Evolutionary conservation across 2,888 invertebrate species (phyloP), one percentile per base, ranked within the genome.

Genomic region (Agonopterix subpropinquella): DNA sequence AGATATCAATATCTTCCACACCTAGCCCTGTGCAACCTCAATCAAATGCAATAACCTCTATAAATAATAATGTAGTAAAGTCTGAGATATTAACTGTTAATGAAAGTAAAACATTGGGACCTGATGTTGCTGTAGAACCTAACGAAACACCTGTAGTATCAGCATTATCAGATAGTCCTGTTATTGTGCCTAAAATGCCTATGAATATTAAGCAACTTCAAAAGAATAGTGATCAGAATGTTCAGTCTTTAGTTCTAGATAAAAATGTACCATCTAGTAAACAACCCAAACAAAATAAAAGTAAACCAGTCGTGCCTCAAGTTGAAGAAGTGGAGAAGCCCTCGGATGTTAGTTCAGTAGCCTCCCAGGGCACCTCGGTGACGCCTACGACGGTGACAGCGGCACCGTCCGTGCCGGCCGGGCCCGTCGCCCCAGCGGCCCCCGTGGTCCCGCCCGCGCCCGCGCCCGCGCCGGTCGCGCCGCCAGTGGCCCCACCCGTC

Each of bases 101-200:
- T 59, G 85, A 86, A 72, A 82, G 60, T 77, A 83, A 80, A 75
- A 71, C 56, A 67, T 66, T 79, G 71, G 84, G 73, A 65, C 58
- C 73, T 64, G 84, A 86, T 70, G 68, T 70, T 73, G 77, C 72
- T 67, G 70, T 62, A 46, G 78, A 80, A 65, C 59, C 73, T 55
- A 77, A 64, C 59, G 87, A 87, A 65, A 91, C 92, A 35, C 93
- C 93, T 43, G 90, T 93, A 57, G 93, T 93, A 49, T 93, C 93
- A 54, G 93, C 93, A 55, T 92, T 92, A 81, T 90, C 92, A 50
- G 92, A 93, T 67, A 92, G 91, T 62, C 92, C 92, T 64, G 91
- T 91, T 73, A 90, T 91, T 73, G 91, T 90, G 75, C 89, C 89
- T 70, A 90, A 89, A 82, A 74, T 87, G 74, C 80, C 89, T 70